Evolutionary conservation across 2,797 vertebrate species (phyloP), one percentile per base, ranked within the genome.

Genomic region (Mus spretus): DNA sequence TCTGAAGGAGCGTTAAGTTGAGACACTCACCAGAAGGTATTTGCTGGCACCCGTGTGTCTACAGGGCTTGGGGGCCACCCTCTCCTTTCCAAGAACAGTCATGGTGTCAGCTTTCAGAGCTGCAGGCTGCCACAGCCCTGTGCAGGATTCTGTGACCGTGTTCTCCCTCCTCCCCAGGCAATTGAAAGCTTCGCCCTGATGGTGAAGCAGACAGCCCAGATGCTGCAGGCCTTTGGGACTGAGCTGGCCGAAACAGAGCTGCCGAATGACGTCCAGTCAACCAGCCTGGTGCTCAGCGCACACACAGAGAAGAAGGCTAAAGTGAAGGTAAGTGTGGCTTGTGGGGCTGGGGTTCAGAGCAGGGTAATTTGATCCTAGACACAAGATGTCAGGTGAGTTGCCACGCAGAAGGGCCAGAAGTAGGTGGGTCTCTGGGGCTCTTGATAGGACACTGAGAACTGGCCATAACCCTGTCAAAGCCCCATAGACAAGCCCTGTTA

Each of bases 181-280:
- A 99, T 99, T 77, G 99, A 99, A 98, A 98, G 99, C 96, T 99
- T 99, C 47, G 99, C 99, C 17, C 96, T 99, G 98, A 99, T 99
- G 99, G 99, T 99, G 89, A 99, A 99, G 98, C 99, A 99, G 98
- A 99, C 99, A 0, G 99, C 99, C 8, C 99, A 99, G 98, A 99
- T 98, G 50, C 99, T 99, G 96, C 99, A 99, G 98, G 98, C 98
- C 34, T 99, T 99, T 94, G 99, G 99, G 96, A 99, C 99, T 0
- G 99, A 99, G 97, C 98, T 99, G 97, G 99, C 99, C 17, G 99
- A 99, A 97, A 99, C 99, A 0, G 99, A 99, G 82, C 98, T 99
- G 92, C 99, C 99, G 81, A 99, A 99, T 50, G 99, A 99, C 87
- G 99, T 99, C 63, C 99, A 99, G 63, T 99, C 99, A n/a, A 99